A percentile compares a stretch with the other conserved stretches of the same genome.
Evolutionary conservation across 64 coral and sea anemone species (phyloP).

Genomic region (Platygyra sinensis): DNA sequence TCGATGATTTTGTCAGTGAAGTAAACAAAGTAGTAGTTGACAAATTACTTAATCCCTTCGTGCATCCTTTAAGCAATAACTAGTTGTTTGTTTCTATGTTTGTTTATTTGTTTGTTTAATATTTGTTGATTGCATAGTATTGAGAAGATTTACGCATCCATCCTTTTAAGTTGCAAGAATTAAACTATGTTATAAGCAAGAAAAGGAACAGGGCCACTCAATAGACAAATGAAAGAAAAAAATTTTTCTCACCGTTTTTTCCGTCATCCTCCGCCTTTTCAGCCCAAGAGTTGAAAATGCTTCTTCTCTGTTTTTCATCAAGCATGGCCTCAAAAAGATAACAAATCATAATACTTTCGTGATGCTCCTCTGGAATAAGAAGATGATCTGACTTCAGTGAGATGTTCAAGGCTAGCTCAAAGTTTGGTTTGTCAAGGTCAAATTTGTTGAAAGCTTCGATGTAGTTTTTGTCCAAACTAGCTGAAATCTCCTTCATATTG

Average conservation of each 20-base stretch:
- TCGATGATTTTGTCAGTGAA: too few species aligned
- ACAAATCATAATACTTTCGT: constrained; percentile 6
- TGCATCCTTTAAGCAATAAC: too few species aligned
- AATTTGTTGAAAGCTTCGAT: constrained; percentile 14
- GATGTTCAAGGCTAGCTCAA: constrained; percentile 54
- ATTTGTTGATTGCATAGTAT: too few species aligned
- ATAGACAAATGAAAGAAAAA: not conserved
- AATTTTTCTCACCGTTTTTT: constrained; percentile 24
- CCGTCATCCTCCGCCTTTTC: constrained; percentile 8
- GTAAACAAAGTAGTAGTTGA: too few species aligned
- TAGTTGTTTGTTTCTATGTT: too few species aligned
- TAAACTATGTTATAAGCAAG: too few species aligned
- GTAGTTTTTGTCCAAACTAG: constrained; percentile 37
- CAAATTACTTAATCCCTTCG: too few species aligned
- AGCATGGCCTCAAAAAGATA: constrained; percentile 32
- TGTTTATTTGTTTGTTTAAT: too few species aligned
- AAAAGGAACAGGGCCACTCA: not conserved
- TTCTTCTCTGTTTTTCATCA: constrained; percentile 6
- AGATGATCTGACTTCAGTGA: constrained; percentile 41
- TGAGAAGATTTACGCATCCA: too few species aligned
- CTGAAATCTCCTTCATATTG: constrained; percentile 4
- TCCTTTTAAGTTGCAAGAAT: too few species aligned
- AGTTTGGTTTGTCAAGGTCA: constrained; percentile 51
- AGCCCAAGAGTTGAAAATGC: constrained; percentile 32
- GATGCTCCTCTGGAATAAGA: constrained; percentile 26